phyloP scores from a whole-genome alignment of 2,888 invertebrate genomes.

The Brachyptera putata region DNA sequence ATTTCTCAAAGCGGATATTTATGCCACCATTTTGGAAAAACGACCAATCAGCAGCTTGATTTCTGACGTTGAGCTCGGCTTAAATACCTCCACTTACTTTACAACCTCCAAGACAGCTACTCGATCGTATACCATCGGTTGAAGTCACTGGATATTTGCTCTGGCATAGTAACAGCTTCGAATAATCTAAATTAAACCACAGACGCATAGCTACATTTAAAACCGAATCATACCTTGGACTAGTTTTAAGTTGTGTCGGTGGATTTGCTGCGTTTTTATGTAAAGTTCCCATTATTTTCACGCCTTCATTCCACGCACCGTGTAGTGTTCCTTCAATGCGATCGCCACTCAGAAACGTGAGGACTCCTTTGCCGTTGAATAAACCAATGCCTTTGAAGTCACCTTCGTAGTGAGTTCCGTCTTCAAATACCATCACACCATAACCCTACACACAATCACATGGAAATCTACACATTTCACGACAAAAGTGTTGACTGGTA shows the following conservation, averaged over 20 bases:
- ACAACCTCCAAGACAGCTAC: too few species aligned
- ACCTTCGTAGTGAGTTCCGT: slow-evolving; percentile 85
- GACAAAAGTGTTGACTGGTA: slow-evolving; percentile 1
- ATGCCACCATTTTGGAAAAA: too few species aligned
- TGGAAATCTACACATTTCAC: slow-evolving; percentile 19
- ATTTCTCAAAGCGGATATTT: too few species aligned
- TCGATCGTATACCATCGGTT: too few species aligned
- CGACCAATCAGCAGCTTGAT: too few species aligned
- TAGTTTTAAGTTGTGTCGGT: slow-evolving; percentile 52
- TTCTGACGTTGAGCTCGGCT: too few species aligned
- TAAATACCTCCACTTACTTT: too few species aligned
- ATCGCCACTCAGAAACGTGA: slow-evolving; percentile 75
- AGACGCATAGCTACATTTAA: too few species aligned
- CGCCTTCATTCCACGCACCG: slow-evolving; percentile 72
- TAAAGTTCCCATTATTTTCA: slow-evolving; percentile 72
- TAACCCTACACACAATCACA: slow-evolving; percentile 60
- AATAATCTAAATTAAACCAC: too few species aligned
- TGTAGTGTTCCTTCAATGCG: slow-evolving; percentile 67
- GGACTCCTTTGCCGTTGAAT: slow-evolving; percentile 73
- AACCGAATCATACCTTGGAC: slow-evolving; percentile 59
- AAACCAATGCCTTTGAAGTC: slow-evolving; percentile 76
- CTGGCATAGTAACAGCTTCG: too few species aligned
- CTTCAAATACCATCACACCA: slow-evolving; percentile 83
- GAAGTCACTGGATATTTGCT: too few species aligned
- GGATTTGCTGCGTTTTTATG: slow-evolving; percentile 59